Evolutionary conservation across 2,888 invertebrate species (phyloP).

Genomic region (Agonopterix subpropinquella): DNA sequence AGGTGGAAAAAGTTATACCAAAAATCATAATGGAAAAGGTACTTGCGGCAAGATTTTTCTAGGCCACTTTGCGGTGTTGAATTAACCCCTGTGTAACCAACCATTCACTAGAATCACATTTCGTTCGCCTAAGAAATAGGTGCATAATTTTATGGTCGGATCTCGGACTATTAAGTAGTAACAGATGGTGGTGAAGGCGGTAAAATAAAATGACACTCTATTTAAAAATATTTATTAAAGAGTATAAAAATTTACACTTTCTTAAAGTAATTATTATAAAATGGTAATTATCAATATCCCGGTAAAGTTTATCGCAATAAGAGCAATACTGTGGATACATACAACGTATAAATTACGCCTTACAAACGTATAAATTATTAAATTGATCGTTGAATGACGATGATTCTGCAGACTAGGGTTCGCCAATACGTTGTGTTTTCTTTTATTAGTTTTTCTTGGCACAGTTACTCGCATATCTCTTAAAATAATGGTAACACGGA

Average conservation of each 20-base stretch:
- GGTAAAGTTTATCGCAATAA: constrained; percentile 20
- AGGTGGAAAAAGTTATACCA: too few relatives aligned
- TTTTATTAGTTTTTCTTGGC: constrained; percentile 27
- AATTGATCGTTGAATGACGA: constrained; percentile 16
- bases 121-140: too few relatives aligned
- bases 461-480: constrained; percentile 27
- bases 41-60: too few relatives aligned
- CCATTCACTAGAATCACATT: too few relatives aligned
- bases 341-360: constrained; percentile 20
- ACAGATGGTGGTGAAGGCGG: not conserved
- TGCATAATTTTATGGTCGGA: too few relatives aligned
- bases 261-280: constrained; percentile 45
- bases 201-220: constrained; percentile 36
- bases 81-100: too few relatives aligned
- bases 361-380: constrained; percentile 5
- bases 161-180: too few relatives aligned
- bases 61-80: too few relatives aligned
- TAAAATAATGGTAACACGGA: constrained; percentile 41
- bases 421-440: constrained; percentile 17
- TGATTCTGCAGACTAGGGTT: constrained; percentile 37
- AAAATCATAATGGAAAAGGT: too few relatives aligned
- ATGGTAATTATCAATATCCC: constrained; percentile 33
- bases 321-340: constrained; percentile 16
- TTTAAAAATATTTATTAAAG: constrained; percentile 65
- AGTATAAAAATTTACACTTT: constrained; percentile 67